Percentiles rank a stretch among this genome's conserved stretches.
Evolutionary conservation across 2,797 vertebrate genomes (phyloP).

Genomic region (Falco novaeseelandiae): DNA sequence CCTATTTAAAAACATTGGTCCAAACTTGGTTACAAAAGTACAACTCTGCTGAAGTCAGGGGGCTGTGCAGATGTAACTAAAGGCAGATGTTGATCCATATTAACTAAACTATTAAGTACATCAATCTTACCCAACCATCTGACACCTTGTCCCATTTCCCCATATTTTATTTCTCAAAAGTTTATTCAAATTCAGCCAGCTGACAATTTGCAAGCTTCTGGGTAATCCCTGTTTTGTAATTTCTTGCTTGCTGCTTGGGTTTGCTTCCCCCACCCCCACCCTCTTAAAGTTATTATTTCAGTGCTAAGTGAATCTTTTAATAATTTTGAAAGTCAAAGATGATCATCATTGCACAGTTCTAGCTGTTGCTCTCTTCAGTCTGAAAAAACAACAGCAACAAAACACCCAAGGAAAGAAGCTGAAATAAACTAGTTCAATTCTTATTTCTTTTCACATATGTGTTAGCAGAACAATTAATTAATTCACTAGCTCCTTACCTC

Average conservation of each 20-base stretch:
- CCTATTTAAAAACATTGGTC: slow-evolving; percentile 54
- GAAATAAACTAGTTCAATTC: neutral
- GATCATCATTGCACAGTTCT: neutral
- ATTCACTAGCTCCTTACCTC: neutral
- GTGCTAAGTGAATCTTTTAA: neutral
- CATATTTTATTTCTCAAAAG: slow-evolving; percentile 20
- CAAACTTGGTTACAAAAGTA: slow-evolving; percentile 43
- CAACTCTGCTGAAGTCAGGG: slow-evolving; percentile 28
- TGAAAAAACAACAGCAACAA: neutral
- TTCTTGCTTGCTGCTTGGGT: neutral
- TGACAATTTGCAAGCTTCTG: slow-evolving; percentile 48
- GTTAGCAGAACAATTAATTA: neutral
- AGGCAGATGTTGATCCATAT: slow-evolving; percentile 67
- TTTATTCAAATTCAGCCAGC: slow-evolving; percentile 41
- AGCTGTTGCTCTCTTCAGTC: neutral
- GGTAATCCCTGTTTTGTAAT: neutral
- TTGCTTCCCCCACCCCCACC: neutral
- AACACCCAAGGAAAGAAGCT: neutral
- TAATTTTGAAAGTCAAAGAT: slow-evolving; percentile 3
- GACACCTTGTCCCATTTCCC: slow-evolving; percentile 10
- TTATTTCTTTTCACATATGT: neutral
- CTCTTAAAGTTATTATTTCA: neutral
- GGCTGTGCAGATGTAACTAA: slow-evolving; percentile 53
- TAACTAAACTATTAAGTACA: slow-evolving; percentile 61
- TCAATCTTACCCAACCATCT: slow-evolving; percentile 50